Base-by-base conservation (phyloP, 1,140 invertebrate genomes). In the Euura saliciscinereae region DNA sequence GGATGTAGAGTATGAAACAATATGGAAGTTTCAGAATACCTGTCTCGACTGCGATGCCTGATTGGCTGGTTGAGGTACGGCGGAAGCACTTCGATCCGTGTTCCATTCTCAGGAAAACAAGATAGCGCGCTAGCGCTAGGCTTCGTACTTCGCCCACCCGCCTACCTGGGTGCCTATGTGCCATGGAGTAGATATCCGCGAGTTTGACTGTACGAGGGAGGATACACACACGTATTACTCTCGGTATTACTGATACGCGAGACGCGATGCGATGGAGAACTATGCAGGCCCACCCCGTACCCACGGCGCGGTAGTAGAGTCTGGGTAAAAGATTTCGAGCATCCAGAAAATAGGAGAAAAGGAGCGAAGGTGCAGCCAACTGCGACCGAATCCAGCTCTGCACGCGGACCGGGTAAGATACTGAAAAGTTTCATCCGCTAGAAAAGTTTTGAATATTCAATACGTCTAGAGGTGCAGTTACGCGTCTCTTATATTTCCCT, bases 371-470 rank as follows among this genome's bases (percentile, higher is more conserved):
- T 59, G 51, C 51, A 67, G 66, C 66, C 66, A 44, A 67, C 66
- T 1, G 66, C 4, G 43, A 67, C 8, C 28, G 43, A 67, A 28
- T 28, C 28, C 66, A 10, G 42, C 42, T 44, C 66, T 44, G 10
- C 28, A 11, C 5, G 28, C 66, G 13, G 28, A 28, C 28, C 66
- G 8, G 66, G 42, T 42, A 67, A 67, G 66, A 67, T 67, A 67
- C 66, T 28, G 66, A 8, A 8, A 67, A 67, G 66, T 67, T 67
- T 67, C 66, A 28, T 42, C 66, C 66, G 43, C 11, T 44, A 8
- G 28, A 67, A 67, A 67, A 67, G 28, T 67, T 67, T 67, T 67
- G 66, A 67, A 67, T 67, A 67, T 67, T 67, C 66, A 67, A 67
- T 67, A 67, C 66, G 66, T 11, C 66, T 44, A n/a, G 3, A 3